phyloP scores from a whole-genome alignment of 2,797 vertebrate genomes.

The Hirundo rustica region DNA sequence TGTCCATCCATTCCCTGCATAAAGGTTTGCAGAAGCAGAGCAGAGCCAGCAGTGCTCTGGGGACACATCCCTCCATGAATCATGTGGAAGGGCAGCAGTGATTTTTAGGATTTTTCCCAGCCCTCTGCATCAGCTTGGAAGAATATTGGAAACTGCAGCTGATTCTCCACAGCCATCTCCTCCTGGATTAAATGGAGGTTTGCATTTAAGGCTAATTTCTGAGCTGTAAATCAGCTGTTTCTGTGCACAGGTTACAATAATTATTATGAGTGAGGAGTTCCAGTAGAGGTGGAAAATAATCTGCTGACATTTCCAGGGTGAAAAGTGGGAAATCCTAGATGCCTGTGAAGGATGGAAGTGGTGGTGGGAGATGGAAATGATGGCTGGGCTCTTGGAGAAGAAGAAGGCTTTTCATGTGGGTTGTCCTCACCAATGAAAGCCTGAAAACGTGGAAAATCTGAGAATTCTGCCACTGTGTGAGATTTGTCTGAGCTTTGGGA shows the following conservation, averaged over 20 bases:
- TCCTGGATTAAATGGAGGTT: not conserved
- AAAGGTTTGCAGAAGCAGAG: not conserved
- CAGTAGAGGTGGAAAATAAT: not conserved
- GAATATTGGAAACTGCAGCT: not conserved
- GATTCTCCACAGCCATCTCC: rapidly evolving
- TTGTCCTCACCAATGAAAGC: not conserved
- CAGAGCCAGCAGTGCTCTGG: not conserved
- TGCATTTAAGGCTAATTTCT: not conserved
- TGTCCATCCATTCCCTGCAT: not conserved
- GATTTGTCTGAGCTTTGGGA: not conserved
- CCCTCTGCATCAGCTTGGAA: not conserved
- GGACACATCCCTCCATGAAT: not conserved
- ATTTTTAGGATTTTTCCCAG: not conserved
- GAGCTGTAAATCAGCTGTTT: not conserved
- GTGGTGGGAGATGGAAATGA: not conserved
- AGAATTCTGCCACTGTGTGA: not conserved
- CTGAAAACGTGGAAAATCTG: not conserved
- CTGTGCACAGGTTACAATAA: not conserved
- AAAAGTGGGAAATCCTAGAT: not conserved
- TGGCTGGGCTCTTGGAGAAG: not conserved
- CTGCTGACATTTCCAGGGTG: not conserved
- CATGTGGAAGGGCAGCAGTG: not conserved
- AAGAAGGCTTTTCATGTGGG: not conserved
- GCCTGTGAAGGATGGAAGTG: not conserved
- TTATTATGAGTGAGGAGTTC: not conserved